Evolutionary conservation across 2,797 vertebrate genomes (phyloP), one percentile per base, ranked within the genome.

Genomic region (Anomalospiza imberbis): DNA sequence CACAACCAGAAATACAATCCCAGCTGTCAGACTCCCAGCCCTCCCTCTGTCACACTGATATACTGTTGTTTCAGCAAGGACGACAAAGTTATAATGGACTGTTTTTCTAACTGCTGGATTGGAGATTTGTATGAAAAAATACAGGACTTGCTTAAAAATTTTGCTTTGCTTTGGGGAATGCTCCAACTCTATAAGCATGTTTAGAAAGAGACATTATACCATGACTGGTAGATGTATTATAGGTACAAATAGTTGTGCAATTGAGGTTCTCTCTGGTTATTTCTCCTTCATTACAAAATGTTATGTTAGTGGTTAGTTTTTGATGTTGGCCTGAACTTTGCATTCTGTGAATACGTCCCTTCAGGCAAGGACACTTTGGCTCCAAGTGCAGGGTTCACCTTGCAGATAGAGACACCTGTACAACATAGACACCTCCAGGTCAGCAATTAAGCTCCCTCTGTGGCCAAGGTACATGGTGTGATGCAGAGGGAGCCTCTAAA

Each of bases 321-420:
- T 16, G 17, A 29, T 62, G 18, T 26, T 74, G 45, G 14, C 18
- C 82, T 85, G 18, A 45, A 45, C n/a, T 32, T 50, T 36, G 16
- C 10, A 6, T 50, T 50, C 8, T 34, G n/a, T n/a, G 42, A 61
- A 9, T 55, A 13, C 1, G 0, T 44, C 32, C 32, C 22, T 61
- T 50, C 38, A 54, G 54, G 22, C 10, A 28, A 31, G 29, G 13
- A 58, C 6, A 6, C 45, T 84, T 71, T 62, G 67, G 29, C 48
- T 76, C 18, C 44, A 47, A 40, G 20, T 6, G 12, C 16, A 16
- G 38, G 29, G 18, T 17, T 68, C 42, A 24, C 67, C 42, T 61
- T 67, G 3, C 28, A 68, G 57, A 9, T 5, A 21, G 34, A 86
- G 47, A 58, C 17, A 38, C 24, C 26, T 70, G 26, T 29, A 26